Conservation (phyloP, 2,113 vertebrate species). For the Pygoscelis antarcticus region DNA sequence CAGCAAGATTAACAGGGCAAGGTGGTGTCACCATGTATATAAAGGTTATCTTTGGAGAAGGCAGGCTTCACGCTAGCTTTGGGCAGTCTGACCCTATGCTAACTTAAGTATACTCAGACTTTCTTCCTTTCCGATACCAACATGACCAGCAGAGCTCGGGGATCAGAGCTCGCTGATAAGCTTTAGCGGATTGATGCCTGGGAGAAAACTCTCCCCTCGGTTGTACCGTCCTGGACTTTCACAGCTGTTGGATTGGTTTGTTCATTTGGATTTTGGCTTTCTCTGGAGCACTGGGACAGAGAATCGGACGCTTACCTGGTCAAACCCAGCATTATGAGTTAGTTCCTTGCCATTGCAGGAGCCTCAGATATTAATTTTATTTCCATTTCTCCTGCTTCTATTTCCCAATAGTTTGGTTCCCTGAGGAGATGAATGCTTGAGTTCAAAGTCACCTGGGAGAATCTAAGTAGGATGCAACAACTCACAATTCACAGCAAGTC, state of each 20-base stretch:
- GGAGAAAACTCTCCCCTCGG: neutral
- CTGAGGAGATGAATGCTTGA: neutral
- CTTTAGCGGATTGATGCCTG: neutral
- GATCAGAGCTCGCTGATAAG: neutral
- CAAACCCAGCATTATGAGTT: neutral
- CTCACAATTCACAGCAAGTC: neutral
- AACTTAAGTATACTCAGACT: neutral
- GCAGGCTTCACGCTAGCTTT: neutral
- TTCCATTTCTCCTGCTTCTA: neutral
- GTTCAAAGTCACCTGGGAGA: neutral
- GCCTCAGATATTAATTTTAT: neutral
- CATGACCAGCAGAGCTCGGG: neutral
- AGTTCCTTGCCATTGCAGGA: neutral
- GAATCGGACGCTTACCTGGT: neutral
- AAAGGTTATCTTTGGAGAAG: neutral
- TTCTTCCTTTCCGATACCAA: neutral
- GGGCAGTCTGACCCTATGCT: neutral
- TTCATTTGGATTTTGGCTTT: neutral
- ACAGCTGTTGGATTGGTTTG: neutral
- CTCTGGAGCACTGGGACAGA: neutral
- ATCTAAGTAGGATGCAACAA: neutral
- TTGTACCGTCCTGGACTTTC: neutral
- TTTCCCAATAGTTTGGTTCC: neutral
- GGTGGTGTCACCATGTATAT: accelerated
- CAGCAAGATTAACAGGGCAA: too few species aligned